Evolutionary conservation across 2,888 invertebrate genomes (phyloP).

Genomic region (Lordiphosa fenestrarum): DNA sequence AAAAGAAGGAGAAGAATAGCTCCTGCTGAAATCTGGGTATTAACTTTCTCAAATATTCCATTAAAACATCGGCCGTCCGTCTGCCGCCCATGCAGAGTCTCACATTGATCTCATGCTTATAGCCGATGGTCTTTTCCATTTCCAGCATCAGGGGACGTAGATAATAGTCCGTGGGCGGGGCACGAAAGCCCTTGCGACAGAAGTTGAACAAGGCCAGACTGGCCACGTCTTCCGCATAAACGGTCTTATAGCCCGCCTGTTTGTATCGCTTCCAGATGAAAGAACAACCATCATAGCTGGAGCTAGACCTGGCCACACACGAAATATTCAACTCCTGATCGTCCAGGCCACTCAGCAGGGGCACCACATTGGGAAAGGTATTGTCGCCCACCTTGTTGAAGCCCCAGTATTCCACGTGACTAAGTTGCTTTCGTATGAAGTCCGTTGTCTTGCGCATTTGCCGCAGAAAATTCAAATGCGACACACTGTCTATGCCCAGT

Average conservation of each 20-base stretch:
- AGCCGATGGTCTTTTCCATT: slow-evolving; percentile 85
- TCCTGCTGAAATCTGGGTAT: slow-evolving; percentile 82
- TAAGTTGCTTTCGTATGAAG: slow-evolving; percentile 81
- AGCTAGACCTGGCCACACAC: slow-evolving; percentile 83
- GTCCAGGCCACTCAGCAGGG: slow-evolving; percentile 88
- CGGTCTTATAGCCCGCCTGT: slow-evolving; percentile 87
- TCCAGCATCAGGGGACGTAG: slow-evolving; percentile 87
- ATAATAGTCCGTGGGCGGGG: slow-evolving; percentile 93
- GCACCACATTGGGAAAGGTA: slow-evolving; percentile 94
- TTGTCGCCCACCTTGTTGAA: slow-evolving; percentile 97
- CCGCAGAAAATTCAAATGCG: slow-evolving; percentile 90
- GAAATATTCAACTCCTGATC: slow-evolving; percentile 84
- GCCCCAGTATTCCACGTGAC: slow-evolving; percentile 88
- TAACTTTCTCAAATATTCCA: slow-evolving; percentile 87
- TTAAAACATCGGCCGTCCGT: slow-evolving; percentile 85
- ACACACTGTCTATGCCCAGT: slow-evolving; percentile 92
- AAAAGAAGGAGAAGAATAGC: slow-evolving; percentile 90
- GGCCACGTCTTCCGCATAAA: slow-evolving; percentile 91
- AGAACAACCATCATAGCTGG: slow-evolving; percentile 88
- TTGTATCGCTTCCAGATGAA: slow-evolving; percentile 92
- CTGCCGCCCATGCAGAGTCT: slow-evolving; percentile 76
- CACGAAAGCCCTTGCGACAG: slow-evolving; percentile 87
- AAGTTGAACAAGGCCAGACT: slow-evolving; percentile 91
- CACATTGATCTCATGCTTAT: slow-evolving; percentile 78
- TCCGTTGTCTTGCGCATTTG: slow-evolving; percentile 88